Evolutionary conservation across 2,888 invertebrate species (phyloP).

Genomic region (Heliothis peltigera): DNA sequence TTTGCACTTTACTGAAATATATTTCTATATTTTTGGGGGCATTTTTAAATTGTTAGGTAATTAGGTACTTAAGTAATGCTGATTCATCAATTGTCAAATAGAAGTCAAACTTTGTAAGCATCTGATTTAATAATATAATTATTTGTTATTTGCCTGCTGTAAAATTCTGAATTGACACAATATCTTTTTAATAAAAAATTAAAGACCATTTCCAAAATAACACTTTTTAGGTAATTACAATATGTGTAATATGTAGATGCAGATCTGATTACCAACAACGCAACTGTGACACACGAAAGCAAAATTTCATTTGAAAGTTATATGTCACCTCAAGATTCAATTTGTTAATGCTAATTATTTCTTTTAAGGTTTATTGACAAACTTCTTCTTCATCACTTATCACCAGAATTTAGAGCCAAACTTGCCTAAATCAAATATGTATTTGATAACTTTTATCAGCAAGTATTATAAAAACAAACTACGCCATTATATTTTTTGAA

Average conservation of each 20-base stretch:
- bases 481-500: constrained; percentile 11
- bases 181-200: no score
- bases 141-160: no score
- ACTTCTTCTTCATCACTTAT: constrained; percentile 15
- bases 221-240: not conserved
- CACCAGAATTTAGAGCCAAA: constrained; percentile 23
- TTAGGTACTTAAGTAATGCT: no score
- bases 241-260: no score
- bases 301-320: no score
- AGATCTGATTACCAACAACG: not conserved
- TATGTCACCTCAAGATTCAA: no score
- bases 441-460: constrained; percentile 16
- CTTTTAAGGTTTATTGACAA: not conserved
- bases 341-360: no score
- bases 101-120: no score
- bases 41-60: not conserved
- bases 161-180: no score
- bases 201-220: not conserved
- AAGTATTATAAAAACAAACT: constrained; percentile 53
- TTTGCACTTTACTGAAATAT: not conserved
- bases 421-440: constrained; percentile 43
- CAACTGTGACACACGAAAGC: no score
- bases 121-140: no score
- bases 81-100: no score
- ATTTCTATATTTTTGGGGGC: not conserved